Evolutionary conservation across 2,113 vertebrate species (phyloP).

Genomic region (Donacobius atricapilla): DNA sequence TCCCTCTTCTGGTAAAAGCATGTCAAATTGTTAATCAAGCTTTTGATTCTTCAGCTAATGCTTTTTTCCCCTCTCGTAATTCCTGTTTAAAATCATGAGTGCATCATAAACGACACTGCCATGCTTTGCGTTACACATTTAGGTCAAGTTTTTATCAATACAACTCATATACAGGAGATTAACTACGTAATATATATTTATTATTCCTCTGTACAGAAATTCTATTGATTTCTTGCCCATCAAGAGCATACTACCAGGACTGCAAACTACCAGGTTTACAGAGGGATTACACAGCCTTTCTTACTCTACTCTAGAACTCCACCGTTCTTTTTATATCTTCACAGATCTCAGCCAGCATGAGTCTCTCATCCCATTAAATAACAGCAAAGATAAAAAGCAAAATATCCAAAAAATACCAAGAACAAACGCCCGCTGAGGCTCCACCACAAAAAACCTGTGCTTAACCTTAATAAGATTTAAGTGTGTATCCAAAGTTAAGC

Average conservation of each 20-base stretch:
- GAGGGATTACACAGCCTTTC: neutral
- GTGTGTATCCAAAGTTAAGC: neutral
- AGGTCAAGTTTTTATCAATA: conserved; percentile 31
- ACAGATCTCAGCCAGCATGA: neutral
- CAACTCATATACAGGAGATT: conserved; percentile 3
- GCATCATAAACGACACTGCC: neutral
- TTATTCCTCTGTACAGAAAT: neutral
- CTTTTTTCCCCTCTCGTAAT: neutral
- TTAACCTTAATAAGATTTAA: conserved; percentile 4
- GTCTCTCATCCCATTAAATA: neutral
- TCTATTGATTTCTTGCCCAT: conserved; percentile 5
- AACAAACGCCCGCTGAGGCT: neutral
- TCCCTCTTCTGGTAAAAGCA: neutral
- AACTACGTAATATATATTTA: conserved; percentile 16
- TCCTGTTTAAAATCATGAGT: conserved; percentile 1
- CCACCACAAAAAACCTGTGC: neutral
- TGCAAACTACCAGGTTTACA: neutral
- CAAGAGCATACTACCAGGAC: neutral
- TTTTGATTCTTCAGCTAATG: neutral
- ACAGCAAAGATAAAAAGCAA: neutral
- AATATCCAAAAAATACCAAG: neutral
- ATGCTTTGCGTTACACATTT: neutral
- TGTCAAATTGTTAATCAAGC: neutral
- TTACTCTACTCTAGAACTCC: neutral
- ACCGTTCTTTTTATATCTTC: neutral